Evolutionary conservation across 2,113 vertebrate species (phyloP).

Genomic region (Passer domesticus): DNA sequence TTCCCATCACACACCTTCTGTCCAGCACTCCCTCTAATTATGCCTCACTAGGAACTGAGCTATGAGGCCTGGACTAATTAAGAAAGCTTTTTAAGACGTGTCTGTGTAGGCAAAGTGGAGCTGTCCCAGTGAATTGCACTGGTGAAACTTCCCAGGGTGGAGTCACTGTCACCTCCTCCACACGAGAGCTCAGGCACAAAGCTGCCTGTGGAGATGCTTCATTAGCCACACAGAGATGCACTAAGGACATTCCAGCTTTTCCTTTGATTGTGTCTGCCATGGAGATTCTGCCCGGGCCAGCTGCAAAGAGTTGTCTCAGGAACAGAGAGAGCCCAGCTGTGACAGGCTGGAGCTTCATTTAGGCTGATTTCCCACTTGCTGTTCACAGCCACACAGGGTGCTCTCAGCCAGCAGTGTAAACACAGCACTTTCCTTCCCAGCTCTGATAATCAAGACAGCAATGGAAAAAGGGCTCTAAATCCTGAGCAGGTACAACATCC

Average conservation of each 20-base stretch:
- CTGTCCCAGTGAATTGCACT: not conserved
- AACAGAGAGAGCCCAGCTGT: not conserved
- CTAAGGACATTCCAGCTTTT: not conserved
- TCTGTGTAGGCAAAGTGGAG: not conserved
- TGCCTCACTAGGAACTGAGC: not conserved
- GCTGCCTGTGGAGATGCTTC: accelerated
- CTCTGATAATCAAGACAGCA: not conserved
- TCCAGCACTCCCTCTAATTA: not conserved
- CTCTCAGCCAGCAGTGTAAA: not conserved
- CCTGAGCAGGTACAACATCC: not conserved
- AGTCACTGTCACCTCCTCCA: accelerated
- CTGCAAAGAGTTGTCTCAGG: not conserved
- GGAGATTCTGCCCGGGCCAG: not conserved
- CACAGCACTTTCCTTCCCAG: not conserved
- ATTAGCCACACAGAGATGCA: not conserved
- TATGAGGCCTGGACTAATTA: not conserved
- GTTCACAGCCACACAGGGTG: not conserved
- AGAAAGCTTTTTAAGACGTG: not conserved
- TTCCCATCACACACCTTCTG: not conserved
- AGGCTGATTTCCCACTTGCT: not conserved
- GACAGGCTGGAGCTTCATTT: not conserved
- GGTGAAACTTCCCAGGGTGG: not conserved
- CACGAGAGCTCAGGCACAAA: not conserved
- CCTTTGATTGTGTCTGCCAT: not conserved
- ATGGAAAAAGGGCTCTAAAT: not conserved